These are phyloP conservation scores for Pasiphila rectangulata DNA, from an alignment of 2,888 invertebrate genomes.

Conservation along the genomic window DNA sequence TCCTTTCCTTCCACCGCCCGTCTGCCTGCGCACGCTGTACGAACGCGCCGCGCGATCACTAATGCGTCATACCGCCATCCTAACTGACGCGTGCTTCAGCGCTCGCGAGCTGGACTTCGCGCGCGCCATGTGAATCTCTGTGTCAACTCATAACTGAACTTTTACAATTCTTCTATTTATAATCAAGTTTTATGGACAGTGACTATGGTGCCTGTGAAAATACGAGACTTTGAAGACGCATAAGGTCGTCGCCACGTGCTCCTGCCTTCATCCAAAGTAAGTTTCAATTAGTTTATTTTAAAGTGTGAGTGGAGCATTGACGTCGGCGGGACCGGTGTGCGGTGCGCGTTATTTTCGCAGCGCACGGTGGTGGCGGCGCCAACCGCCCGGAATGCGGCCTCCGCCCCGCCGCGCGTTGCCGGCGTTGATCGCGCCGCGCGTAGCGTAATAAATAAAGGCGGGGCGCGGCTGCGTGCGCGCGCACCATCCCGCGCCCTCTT, in stretches of 20 bases:
- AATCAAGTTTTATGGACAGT: conserved; percentile 57
- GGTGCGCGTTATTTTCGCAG: conserved; percentile 73
- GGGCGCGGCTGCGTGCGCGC: conserved; percentile 79
- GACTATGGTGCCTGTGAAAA: conserved; percentile 60
- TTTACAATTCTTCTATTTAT: conserved; percentile 23
- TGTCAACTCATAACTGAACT: conserved; percentile 51
- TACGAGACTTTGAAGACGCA: conserved; percentile 51
- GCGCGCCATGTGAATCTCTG: conserved; percentile 75
- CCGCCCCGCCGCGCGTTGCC: conserved; percentile 61
- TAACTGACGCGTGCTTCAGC: conserved; percentile 60
- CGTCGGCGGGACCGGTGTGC: conserved; percentile 50
- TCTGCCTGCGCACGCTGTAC: conserved; percentile 66
- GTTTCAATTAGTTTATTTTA: conserved; percentile 72
- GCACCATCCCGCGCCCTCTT: conserved; percentile 76
- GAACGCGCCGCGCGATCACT: conserved; percentile 77
- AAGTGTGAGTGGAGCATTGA: conserved; percentile 63
- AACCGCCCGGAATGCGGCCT: conserved; percentile 71
- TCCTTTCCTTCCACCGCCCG: conserved; percentile 53
- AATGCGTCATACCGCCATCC: conserved; percentile 75
- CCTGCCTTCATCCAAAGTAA: conserved; percentile 55
- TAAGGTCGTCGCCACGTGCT: conserved; percentile 69
- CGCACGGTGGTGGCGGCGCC: conserved; percentile 53
- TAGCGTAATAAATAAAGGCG: conserved; percentile 81
- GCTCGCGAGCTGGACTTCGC: conserved; percentile 53
- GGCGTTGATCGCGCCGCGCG: conserved; percentile 69